Percentiles rank a stretch among this genome's conserved stretches.
Conservation (phyloP, 2,888 invertebrate genomes). For the Schizaphis graminum region DNA sequence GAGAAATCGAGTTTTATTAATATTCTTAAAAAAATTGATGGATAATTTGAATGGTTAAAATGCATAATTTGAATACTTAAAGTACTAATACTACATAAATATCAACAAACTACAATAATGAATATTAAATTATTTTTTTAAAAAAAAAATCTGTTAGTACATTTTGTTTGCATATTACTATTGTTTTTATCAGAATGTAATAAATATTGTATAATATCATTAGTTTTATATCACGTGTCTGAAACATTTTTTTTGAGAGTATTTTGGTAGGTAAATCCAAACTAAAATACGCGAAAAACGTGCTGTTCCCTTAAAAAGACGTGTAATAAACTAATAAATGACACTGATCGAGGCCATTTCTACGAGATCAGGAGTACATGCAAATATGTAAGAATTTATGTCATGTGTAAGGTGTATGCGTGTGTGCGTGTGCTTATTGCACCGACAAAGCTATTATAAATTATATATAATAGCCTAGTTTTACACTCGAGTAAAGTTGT, state of each 20-base stretch:
- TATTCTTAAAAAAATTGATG: no score
- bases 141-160: no score
- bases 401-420: background rate
- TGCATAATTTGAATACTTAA: no score
- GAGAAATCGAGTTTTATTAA: no score
- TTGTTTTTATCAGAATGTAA: background rate
- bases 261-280: background rate
- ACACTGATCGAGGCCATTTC: background rate
- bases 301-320: background rate
- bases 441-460: slow-evolving; percentile 5
- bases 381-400: slow-evolving; percentile 2
- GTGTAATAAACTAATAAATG: background rate
- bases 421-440: background rate
- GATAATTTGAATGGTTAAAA: no score
- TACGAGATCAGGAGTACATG: background rate
- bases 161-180: no score
- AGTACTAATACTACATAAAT: no score
- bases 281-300: background rate
- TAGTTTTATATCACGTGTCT: background rate
- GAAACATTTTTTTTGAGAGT: background rate
- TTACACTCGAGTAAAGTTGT: background rate
- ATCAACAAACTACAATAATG: no score
- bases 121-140: no score
- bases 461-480: slow-evolving; percentile 12
- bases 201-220: background rate